Conservation (phyloP, 1,140 invertebrate genomes). For the Atta colombica region DNA sequence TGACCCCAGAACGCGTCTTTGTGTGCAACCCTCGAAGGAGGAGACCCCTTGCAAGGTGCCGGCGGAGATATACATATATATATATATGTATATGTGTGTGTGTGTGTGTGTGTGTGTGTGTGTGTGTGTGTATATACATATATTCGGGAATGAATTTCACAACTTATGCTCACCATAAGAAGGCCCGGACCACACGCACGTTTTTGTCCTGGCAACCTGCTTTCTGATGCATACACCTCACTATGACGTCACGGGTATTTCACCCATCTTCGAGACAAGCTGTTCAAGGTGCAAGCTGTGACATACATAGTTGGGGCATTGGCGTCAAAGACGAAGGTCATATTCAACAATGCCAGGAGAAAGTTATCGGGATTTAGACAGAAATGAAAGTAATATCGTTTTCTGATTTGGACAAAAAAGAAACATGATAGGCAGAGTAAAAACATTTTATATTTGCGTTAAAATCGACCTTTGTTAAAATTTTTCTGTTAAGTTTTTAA, state of each 20-base stretch:
- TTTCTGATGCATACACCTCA: conserved; percentile 61
- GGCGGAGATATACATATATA: conserved; percentile 35
- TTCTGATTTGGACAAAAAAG: no score
- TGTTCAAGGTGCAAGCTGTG: conserved; percentile 63
- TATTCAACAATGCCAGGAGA: neutral
- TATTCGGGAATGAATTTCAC: conserved; percentile 66
- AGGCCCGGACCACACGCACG: neutral
- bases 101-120: no score
- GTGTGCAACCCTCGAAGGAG: conserved; percentile 54
- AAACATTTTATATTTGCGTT: no score
- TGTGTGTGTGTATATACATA: no score
- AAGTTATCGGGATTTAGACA: no score
- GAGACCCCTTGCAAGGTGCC: conserved; percentile 48
- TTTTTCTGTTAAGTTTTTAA: no score
- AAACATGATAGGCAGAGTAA: no score
- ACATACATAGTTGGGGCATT: conserved; percentile 41
- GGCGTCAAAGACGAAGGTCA: conserved; percentile 19
- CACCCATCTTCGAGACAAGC: conserved; percentile 58
- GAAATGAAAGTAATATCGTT: no score
- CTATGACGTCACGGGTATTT: conserved; percentile 73
- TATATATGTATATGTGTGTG: no score
- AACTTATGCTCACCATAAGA: conserved; percentile 14
- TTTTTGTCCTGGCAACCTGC: conserved; percentile 68
- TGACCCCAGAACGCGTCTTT: conserved; percentile 66
- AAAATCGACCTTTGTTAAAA: no score